Base-by-base conservation (phyloP, 2,113 vertebrate species). In the Trematocara macrostoma region DNA sequence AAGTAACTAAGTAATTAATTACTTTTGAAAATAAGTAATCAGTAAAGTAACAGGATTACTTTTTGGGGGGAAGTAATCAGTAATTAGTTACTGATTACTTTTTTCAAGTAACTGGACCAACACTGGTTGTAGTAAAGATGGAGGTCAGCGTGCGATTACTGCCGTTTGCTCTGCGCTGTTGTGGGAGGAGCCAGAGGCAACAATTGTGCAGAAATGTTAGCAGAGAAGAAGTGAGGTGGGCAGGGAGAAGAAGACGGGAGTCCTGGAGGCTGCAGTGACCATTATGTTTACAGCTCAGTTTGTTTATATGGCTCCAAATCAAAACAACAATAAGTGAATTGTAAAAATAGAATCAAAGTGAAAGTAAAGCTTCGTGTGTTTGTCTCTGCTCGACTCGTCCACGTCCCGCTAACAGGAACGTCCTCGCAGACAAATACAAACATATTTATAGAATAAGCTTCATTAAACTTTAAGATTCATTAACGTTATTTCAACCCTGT, bases 371-470 rank as follows among this genome's bases (percentile, higher is more conserved):
- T 11, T 61, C 9, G 5, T 64, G 16, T 64, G 57, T n/a, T 64
- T 7, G 59, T 64, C 31, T 61, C 31, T 55, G 52, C 52, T 55
- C 1, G n/a, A 6, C 52, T 53, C n/a, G 52, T 16, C 15, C 1
- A 1, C 29, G 14, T 34, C 3, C 0, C 3, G 7, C 57, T 61
- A 38, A 38, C 59, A 35, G 0, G 12, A 20, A 14, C 4, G 61
- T 61, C 57, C 15, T 61, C 3, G 16, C 57, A 61, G 16, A 31
- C 31, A 16, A 29, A 14, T 56, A 56, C 23, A 56, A 61, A 61
- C 57, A 34, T 34, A 18, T 35, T 35, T 61, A 35, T 61, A 61
- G 57, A 61, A 61, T 35, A 61, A 34, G 0, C 15, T 34, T 20
- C 1, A 64, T 35, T 35, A 35, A 34, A 34, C 55, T 8, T 29